These are phyloP conservation scores for Proales similis DNA, from an alignment of 1,140 invertebrate species.

Conservation along the genomic window DNA sequence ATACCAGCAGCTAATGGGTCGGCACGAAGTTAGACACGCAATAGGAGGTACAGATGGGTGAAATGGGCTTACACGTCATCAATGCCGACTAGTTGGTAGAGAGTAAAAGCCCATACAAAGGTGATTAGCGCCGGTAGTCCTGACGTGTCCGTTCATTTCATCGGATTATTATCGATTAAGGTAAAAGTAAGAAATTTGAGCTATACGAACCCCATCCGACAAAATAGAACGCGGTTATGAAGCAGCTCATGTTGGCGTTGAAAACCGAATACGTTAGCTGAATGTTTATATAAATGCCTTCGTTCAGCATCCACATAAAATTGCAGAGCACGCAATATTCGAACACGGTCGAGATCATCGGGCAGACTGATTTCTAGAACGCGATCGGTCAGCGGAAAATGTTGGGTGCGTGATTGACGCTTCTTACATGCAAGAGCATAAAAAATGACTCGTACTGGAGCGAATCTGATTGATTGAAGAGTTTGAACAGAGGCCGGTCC, in stretches of 20 bases:
- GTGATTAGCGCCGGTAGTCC: neutral
- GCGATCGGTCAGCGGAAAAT: neutral
- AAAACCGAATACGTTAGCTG: conserved; percentile 29
- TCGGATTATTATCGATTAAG: neutral
- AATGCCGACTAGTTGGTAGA: conserved; percentile 14
- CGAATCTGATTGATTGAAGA: conserved; percentile 14
- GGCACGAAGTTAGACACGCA: no score
- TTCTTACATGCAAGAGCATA: conserved; percentile 26
- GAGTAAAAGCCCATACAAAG: neutral
- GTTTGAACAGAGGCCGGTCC: conserved; percentile 17
- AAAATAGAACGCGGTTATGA: conserved; percentile 8
- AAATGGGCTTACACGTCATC: no score
- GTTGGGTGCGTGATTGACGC: neutral
- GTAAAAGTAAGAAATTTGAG: neutral
- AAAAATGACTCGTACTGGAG: conserved; percentile 27
- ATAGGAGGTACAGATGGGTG: no score
- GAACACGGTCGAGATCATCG: conserved; percentile 10
- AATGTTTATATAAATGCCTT: conserved; percentile 32
- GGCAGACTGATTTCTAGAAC: conserved; percentile 31
- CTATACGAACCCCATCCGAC: conserved; percentile 28
- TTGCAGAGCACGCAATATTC: conserved; percentile 35
- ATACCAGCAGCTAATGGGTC: no score
- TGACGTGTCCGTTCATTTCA: neutral
- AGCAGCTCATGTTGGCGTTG: conserved; percentile 19
- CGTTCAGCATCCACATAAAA: conserved; percentile 37